Percentiles rank a stretch among this genome's conserved stretches.
phyloP scores from a whole-genome alignment of 2,797 vertebrate species.

The Alosa sapidissima region DNA sequence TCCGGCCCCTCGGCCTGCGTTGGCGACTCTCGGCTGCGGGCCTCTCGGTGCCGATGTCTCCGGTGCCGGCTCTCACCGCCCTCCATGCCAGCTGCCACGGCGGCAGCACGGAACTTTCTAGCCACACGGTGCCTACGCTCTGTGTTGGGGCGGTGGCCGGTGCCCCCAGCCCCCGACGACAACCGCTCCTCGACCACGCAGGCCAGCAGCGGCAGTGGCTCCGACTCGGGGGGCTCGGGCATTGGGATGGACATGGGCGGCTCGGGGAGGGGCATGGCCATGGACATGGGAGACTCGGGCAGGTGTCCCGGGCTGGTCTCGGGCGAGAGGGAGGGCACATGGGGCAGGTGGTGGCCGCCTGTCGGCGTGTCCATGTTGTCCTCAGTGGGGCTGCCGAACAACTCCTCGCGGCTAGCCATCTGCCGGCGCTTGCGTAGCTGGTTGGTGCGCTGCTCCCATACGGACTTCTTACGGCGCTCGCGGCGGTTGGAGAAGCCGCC shows the following conservation, averaged over 20 bases:
- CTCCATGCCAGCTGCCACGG: constrained; percentile 63
- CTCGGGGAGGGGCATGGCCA: constrained; percentile 71
- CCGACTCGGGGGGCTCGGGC: constrained; percentile 65
- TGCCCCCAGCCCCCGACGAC: constrained; percentile 13
- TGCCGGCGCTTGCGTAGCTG: constrained; percentile 93
- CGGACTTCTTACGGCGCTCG: constrained; percentile 87
- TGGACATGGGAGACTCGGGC: constrained; percentile 75
- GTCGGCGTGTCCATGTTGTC: constrained; percentile 71
- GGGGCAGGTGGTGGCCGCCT: constrained; percentile 56
- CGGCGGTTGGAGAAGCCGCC: constrained; percentile 77
- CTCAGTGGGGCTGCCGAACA: constrained; percentile 76
- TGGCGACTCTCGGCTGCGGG: constrained; percentile 69
- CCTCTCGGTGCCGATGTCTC: constrained; percentile 85
- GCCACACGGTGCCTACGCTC: constrained; percentile 79
- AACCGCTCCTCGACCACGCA: constrained; percentile 64
- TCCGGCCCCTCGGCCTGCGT: constrained; percentile 81
- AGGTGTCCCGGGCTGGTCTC: constrained; percentile 70
- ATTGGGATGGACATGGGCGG: constrained; percentile 73
- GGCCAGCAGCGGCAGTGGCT: constrained; percentile 61
- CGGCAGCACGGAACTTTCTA: constrained; percentile 81
- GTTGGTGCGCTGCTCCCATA: constrained; percentile 98
- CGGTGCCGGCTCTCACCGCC: constrained; percentile 79
- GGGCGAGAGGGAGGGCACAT: constrained; percentile 56
- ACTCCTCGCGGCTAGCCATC: constrained; percentile 92
- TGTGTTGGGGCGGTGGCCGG: constrained; percentile 67